Conservation (phyloP, 2,113 vertebrate species). For the Daphoenositta chrysoptera region DNA sequence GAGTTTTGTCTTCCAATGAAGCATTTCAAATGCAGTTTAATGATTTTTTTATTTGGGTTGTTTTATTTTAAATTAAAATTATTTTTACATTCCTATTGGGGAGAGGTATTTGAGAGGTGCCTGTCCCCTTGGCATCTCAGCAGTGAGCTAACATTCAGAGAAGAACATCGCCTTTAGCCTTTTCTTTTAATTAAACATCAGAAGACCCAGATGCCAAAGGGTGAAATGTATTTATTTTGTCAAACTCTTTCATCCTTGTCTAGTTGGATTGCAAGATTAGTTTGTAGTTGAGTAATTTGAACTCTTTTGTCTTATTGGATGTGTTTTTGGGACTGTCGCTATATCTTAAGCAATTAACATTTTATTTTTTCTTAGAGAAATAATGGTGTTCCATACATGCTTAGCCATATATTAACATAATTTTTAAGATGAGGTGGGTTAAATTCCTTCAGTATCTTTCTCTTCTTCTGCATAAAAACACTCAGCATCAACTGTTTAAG, state of each 20-base stretch:
- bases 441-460: not conserved
- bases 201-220: constrained; percentile 36
- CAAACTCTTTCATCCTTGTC: not conserved
- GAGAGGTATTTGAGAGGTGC: constrained; percentile 25
- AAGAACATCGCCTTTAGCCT: constrained; percentile 57
- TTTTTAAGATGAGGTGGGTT: not conserved
- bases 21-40: constrained; percentile 61
- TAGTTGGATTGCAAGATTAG: constrained; percentile 6
- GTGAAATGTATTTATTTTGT: constrained; percentile 42
- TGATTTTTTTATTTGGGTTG: constrained; percentile 58
- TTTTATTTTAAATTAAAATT: constrained; percentile 52
- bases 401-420: not conserved
- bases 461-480: not conserved
- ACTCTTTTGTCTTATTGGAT: not conserved
- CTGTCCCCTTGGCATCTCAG: constrained; percentile 26
- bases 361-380: not conserved
- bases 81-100: constrained; percentile 11
- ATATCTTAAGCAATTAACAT: not conserved
- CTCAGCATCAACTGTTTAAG: not conserved
- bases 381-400: not conserved
- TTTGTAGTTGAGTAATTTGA: not conserved
- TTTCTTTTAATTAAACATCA: constrained; percentile 67
- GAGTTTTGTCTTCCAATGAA: constrained; percentile 44
- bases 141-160: not conserved
- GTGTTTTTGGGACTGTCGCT: not conserved